Conservation (phyloP, 2,797 vertebrate genomes). For the Graptemys geographica region DNA sequence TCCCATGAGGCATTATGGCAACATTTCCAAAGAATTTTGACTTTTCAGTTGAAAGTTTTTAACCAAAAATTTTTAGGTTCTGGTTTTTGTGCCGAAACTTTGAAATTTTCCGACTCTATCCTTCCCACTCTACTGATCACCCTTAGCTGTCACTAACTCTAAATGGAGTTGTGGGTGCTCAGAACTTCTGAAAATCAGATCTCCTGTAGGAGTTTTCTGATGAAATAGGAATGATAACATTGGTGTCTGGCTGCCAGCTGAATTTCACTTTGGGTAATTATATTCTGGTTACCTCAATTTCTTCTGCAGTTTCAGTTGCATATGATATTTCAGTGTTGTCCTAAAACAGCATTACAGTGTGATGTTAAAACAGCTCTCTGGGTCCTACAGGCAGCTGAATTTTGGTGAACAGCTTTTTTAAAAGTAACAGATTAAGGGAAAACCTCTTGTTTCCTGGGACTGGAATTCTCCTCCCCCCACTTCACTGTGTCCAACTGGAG, state of each 20-base stretch:
- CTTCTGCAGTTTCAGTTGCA: no score
- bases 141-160: background rate
- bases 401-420: background rate
- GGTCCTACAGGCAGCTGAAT: no score
- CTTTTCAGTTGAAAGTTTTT: background rate
- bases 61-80: background rate
- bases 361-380: no score
- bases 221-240: background rate
- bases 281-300: no score
- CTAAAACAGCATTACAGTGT: no score
- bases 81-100: background rate
- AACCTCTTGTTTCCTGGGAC: background rate
- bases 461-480: no score
- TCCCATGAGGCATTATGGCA: background rate
- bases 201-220: background rate
- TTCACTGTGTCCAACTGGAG: no score
- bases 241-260: no score
- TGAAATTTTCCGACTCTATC: background rate
- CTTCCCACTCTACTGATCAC: background rate
- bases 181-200: background rate
- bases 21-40: background rate
- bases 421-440: background rate
- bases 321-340: no score
- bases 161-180: background rate
- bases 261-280: no score